Base-by-base conservation (phyloP, 2,888 invertebrate species). In the Zygogramma bicolorata region DNA sequence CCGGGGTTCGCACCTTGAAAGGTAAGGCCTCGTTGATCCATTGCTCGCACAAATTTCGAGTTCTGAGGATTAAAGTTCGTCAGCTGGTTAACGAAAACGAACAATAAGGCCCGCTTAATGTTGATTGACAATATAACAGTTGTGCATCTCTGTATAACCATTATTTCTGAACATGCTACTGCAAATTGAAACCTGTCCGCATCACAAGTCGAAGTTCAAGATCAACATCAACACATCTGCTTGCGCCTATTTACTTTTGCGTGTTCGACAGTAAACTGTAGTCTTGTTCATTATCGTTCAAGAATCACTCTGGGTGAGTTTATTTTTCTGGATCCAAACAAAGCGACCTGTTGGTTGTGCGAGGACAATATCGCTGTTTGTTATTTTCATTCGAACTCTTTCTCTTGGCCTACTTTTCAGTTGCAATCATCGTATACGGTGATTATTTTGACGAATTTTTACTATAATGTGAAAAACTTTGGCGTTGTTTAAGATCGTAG, bases 401-500 rank as follows among this genome's bases (percentile, higher is more conserved):
- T 68, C 49, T 61, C 61, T 49, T 68, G 61, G 53, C 68, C 68
- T 22, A 62, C 62, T 62, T 68, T n/a, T 29, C 34, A 29, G 25
- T 18, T 31, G 8, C 31, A 42, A 49, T 49, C 8, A 63, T 46
- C 53, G 5, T 20, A 20, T 8, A 46, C 8, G 20, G 7, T 20
- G 46, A 46, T 18, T 46, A 20, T 20, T 46, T 46, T 46, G 3
- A 46, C 20, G 0, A 46, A 8, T 6, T 10, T 20, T 46, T 46
- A 2, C 3, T 46, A 0, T 38, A 20, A 10, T 34, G 34, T 6
- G 34, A 34, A 13, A 13, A 3, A 13, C 13, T 8, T 34, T 13
- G 13, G 13, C 34, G 2, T 13, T 10, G 10, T 34, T n/a, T n/a
- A n/a, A n/a, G n/a, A n/a, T n/a, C n/a, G n/a, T n/a, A n/a, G n/a